phyloP scores from a whole-genome alignment of 1,140 invertebrate genomes.

The Drosophila paulistorum region DNA sequence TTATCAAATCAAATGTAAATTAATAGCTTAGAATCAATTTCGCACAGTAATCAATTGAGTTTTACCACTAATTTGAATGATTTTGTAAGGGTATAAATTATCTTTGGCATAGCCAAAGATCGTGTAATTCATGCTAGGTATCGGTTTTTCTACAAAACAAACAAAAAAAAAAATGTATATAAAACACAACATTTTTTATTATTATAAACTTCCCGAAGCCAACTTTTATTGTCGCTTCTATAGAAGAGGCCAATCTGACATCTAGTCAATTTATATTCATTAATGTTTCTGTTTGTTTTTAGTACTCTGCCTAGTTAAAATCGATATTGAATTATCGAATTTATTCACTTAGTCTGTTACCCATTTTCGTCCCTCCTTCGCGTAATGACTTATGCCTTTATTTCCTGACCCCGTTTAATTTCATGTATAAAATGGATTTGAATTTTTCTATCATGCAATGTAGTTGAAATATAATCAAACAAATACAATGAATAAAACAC shows the following conservation, averaged over 20 bases:
- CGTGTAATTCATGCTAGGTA: background rate
- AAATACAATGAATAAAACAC: slow-evolving; percentile 29
- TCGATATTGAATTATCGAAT: slow-evolving; percentile 49
- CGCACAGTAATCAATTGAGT: too few species aligned
- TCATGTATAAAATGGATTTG: slow-evolving; percentile 55
- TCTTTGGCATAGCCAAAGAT: background rate
- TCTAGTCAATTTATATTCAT: slow-evolving; percentile 8
- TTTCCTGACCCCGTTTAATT: slow-evolving; percentile 45
- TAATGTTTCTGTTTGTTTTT: slow-evolving; percentile 23
- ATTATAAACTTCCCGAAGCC: slow-evolving; percentile 14
- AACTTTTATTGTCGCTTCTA: background rate
- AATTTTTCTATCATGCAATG: slow-evolving; percentile 61
- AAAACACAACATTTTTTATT: slow-evolving; percentile 34
- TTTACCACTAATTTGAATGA: background rate
- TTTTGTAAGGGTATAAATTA: slow-evolving; percentile 3
- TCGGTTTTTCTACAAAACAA: slow-evolving; percentile 12
- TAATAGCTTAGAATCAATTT: too few species aligned
- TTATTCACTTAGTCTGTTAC: slow-evolving; percentile 75
- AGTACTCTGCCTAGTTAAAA: slow-evolving; percentile 29
- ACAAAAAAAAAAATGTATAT: slow-evolving; percentile 49
- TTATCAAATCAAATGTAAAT: too few species aligned
- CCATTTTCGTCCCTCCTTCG: slow-evolving; percentile 29
- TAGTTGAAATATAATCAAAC: slow-evolving; percentile 64
- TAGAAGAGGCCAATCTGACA: slow-evolving; percentile 15
- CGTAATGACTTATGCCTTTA: slow-evolving; percentile 29